Evolutionary conservation across 2,888 invertebrate genomes (phyloP).

Genomic region (Incurvaria masculella): DNA sequence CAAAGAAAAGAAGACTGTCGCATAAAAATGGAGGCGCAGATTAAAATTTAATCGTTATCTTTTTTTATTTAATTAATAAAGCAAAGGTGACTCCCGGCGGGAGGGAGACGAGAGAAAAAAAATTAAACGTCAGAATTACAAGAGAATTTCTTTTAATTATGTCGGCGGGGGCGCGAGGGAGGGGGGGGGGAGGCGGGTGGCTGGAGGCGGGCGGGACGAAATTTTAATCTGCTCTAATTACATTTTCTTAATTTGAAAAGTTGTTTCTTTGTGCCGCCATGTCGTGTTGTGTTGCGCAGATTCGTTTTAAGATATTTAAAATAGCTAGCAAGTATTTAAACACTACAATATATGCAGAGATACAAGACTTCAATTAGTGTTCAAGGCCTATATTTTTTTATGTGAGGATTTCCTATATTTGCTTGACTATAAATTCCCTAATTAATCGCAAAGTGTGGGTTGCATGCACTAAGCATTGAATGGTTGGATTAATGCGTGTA

Average conservation of each 20-base stretch:
- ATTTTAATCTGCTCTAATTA: conserved; percentile 35
- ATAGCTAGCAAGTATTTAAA: too few species aligned
- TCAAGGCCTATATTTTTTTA: too few species aligned
- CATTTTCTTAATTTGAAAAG: conserved; percentile 56
- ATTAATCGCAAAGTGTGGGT: too few species aligned
- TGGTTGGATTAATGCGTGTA: too few species aligned
- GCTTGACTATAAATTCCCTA: too few species aligned
- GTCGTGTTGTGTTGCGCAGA: too few species aligned
- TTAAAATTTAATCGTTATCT: conserved; percentile 49
- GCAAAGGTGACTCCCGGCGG: conserved; percentile 36
- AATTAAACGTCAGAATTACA: conserved; percentile 56
- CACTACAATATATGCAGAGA: too few species aligned
- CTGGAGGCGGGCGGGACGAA: not conserved
- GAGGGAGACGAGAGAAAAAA: conserved; percentile 40
- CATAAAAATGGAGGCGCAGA: conserved; percentile 36
- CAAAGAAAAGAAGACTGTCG: conserved; percentile 34
- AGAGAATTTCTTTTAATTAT: conserved; percentile 54
- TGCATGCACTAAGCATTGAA: too few species aligned
- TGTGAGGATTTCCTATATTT: too few species aligned
- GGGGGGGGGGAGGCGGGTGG: conserved; percentile 15
- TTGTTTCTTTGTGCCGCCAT: conserved; percentile 20
- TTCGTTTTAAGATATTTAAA: too few species aligned
- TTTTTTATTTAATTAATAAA: conserved; percentile 50
- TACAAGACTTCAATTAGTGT: too few species aligned
- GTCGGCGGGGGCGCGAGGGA: conserved; percentile 28